Evolutionary conservation across 2,888 invertebrate genomes (phyloP).

Genomic region (Sinotaia quadrata): DNA sequence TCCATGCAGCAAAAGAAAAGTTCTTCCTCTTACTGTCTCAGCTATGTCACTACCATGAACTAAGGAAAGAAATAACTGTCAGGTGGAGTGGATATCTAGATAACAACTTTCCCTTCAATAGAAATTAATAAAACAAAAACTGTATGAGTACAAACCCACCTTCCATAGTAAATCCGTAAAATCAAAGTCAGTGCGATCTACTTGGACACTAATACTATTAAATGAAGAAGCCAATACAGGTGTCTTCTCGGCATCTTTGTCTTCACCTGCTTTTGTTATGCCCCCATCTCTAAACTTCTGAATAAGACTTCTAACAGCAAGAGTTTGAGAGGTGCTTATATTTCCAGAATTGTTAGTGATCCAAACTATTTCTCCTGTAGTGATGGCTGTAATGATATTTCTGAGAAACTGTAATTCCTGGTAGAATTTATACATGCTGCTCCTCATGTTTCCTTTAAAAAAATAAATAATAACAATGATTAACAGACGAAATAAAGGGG

Average conservation of each 20-base stretch:
- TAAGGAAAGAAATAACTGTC: no score
- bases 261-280: constrained; percentile 34
- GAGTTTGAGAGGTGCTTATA: constrained; percentile 41
- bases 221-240: constrained; percentile 27
- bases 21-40: no score
- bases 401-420: constrained; percentile 46
- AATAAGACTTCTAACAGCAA: constrained; percentile 43
- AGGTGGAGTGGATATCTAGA: no score
- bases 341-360: constrained; percentile 33
- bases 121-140: no score
- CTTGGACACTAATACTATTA: constrained; percentile 38
- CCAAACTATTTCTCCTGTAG: constrained; percentile 54
- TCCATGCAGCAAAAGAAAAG: no score
- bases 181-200: constrained; percentile 53
- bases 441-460: constrained; percentile 45
- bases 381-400: constrained; percentile 45
- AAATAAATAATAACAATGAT: no score
- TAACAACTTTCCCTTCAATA: no score
- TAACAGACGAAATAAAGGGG: no score
- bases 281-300: constrained; percentile 49
- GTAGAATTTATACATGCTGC: constrained; percentile 45
- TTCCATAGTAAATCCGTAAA: constrained; percentile 62
- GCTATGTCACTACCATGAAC: no score
- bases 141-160: constrained; percentile 23
- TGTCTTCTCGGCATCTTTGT: constrained; percentile 25